phyloP scores from a whole-genome alignment of 2,888 invertebrate species.

The Eupithecia pulchellata region DNA sequence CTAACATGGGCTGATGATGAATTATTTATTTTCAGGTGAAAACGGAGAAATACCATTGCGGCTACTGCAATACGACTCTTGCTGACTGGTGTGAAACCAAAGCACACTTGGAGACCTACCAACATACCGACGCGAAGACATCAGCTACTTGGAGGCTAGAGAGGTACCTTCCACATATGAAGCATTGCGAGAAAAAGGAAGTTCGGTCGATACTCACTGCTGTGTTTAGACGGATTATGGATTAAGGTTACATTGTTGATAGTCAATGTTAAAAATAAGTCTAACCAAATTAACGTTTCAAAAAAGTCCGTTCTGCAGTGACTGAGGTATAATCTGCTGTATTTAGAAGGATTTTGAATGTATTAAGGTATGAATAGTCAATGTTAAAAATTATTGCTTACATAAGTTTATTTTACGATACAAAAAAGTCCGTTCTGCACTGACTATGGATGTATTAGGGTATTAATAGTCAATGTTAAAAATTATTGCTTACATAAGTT shows the following conservation, averaged over 20 bases:
- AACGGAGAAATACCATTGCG: conserved; percentile 36
- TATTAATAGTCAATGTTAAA: too few species aligned
- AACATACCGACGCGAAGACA: conserved; percentile 22
- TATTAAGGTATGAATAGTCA: too few species aligned
- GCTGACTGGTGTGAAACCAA: neutral
- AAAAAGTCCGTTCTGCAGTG: too few species aligned
- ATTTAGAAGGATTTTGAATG: neutral
- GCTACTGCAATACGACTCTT: conserved; percentile 31
- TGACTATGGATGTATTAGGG: too few species aligned
- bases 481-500: too few species aligned
- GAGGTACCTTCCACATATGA: conserved; percentile 11
- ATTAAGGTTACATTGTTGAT: neutral
- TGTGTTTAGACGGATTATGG: conserved; percentile 19
- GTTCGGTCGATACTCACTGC: conserved; percentile 27
- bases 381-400: too few species aligned
- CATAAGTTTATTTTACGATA: too few species aligned
- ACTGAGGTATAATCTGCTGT: neutral
- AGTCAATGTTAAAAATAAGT: neutral
- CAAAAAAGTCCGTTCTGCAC: too few species aligned
- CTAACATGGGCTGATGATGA: too few species aligned
- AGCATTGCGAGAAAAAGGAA: conserved; percentile 15
- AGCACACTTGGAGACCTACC: conserved; percentile 11
- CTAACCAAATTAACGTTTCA: too few species aligned
- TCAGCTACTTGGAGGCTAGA: conserved; percentile 31
- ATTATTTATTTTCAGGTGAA: conserved; percentile 33